These are phyloP conservation scores for Campoplex capitator DNA, from an alignment of 2,888 invertebrate genomes.

Conservation along the genomic window DNA sequence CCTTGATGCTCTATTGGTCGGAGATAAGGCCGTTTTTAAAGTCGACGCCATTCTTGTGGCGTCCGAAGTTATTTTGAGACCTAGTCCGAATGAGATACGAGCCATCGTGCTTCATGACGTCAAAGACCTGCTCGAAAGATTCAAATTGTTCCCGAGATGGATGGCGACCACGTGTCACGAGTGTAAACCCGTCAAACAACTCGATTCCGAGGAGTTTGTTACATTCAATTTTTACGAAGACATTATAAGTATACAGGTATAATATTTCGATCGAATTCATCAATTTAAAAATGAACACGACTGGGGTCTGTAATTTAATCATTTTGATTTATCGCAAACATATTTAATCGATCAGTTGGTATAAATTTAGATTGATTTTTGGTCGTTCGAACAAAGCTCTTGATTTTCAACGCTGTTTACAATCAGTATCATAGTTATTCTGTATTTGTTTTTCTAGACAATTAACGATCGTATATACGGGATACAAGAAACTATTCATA, in stretches of 20 bases:
- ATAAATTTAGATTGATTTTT: too few species aligned
- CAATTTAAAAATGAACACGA: too few species aligned
- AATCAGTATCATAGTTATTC: background rate
- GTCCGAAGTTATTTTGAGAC: slow-evolving; percentile 91
- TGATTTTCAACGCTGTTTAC: too few species aligned
- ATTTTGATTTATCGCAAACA: too few species aligned
- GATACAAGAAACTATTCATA: slow-evolving; percentile 89
- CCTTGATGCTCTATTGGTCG: slow-evolving; percentile 87
- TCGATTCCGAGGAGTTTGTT: slow-evolving; percentile 87
- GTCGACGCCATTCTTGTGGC: slow-evolving; percentile 91
- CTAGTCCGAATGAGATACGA: slow-evolving; percentile 91
- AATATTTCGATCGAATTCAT: background rate
- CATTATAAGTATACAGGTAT: slow-evolving; percentile 87
- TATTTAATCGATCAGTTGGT: too few species aligned
- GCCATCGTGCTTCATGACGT: slow-evolving; percentile 91
- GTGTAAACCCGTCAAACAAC: slow-evolving; percentile 88
- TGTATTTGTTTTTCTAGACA: slow-evolving; percentile 82
- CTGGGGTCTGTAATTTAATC: too few species aligned
- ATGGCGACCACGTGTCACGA: slow-evolving; percentile 92
- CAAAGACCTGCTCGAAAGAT: slow-evolving; percentile 91
- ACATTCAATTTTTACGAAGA: slow-evolving; percentile 93
- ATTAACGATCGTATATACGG: slow-evolving; percentile 89
- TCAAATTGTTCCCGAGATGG: slow-evolving; percentile 93
- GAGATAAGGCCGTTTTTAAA: slow-evolving; percentile 89
- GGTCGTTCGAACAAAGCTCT: too few species aligned